These are phyloP conservation scores for Plecturocebus donacophilus DNA, from an alignment of 2,113 vertebrate genomes.

Conservation along the genomic window DNA sequence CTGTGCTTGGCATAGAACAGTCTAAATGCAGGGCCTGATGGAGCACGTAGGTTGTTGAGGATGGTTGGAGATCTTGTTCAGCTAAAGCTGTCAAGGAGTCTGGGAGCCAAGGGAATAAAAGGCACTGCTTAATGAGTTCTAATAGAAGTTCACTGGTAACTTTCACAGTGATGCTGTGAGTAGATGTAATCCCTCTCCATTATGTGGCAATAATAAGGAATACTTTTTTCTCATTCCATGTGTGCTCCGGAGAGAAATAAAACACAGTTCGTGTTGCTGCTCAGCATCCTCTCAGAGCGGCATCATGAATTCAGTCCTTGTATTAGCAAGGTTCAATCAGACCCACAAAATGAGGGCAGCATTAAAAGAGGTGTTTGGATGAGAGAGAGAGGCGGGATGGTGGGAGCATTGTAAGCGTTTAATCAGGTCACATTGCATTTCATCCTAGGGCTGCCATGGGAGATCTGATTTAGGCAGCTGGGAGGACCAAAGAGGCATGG, in stretches of 20 bases:
- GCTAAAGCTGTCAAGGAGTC: slow-evolving; percentile 6
- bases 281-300: slow-evolving; percentile 56
- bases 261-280: not conserved
- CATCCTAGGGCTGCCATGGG: slow-evolving; percentile 63
- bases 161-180: slow-evolving; percentile 49
- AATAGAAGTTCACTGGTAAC: slow-evolving; percentile 74
- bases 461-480: slow-evolving; percentile 70
- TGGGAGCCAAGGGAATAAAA: not conserved
- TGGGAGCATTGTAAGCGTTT: slow-evolving; percentile 44
- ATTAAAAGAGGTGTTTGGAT: not conserved
- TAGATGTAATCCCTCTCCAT: slow-evolving; percentile 69
- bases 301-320: slow-evolving; percentile 57
- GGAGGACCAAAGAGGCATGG: slow-evolving; percentile 35
- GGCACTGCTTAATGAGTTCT: not conserved
- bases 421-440: slow-evolving; percentile 76
- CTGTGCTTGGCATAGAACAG: not conserved
- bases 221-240: slow-evolving; percentile 30
- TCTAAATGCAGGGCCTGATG: not conserved
- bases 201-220: slow-evolving; percentile 29
- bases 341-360: not conserved
- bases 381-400: not conserved
- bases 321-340: not conserved
- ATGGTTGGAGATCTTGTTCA: not conserved
- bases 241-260: slow-evolving; percentile 51
- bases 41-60: not conserved